These are phyloP conservation scores for Cyrtonyx montezumae DNA, from an alignment of 2,113 vertebrate species.

Conservation along the genomic window DNA sequence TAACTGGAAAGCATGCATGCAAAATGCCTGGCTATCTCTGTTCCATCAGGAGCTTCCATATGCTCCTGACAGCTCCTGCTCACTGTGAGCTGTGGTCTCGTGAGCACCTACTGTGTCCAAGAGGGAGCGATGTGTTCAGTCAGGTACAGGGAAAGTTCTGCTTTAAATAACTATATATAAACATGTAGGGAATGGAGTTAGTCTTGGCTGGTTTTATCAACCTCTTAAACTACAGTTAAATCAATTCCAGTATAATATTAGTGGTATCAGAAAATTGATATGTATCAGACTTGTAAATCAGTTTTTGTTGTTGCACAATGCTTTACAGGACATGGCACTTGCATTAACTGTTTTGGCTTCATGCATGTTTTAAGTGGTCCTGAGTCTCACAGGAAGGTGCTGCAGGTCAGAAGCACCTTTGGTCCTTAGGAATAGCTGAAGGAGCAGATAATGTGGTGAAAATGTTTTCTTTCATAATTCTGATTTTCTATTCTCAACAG, in stretches of 20 bases:
- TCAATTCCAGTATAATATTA: not conserved
- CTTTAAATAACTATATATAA: no score
- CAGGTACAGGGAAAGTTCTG: no score
- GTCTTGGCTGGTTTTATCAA: not conserved
- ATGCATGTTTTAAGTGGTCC: not conserved
- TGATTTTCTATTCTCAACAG: not conserved
- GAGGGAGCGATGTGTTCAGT: not conserved
- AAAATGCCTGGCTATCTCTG: not conserved
- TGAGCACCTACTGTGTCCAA: not conserved
- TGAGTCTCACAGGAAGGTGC: not conserved
- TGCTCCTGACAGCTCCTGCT: not conserved
- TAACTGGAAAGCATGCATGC: not conserved
- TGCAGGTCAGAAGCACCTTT: not conserved
- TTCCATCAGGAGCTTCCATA: not conserved
- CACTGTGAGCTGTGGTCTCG: not conserved
- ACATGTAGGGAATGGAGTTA: accelerated
- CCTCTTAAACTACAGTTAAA: not conserved
- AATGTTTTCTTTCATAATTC: slow-evolving; percentile 1
- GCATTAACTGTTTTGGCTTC: not conserved
- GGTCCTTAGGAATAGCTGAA: not conserved
- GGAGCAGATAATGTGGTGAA: slow-evolving; percentile 6
- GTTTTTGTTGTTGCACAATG: not conserved
- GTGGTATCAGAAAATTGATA: not conserved
- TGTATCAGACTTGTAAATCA: not conserved
- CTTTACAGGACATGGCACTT: not conserved